phyloP scores from a whole-genome alignment of 2,797 vertebrate species.

The Anas georgica region DNA sequence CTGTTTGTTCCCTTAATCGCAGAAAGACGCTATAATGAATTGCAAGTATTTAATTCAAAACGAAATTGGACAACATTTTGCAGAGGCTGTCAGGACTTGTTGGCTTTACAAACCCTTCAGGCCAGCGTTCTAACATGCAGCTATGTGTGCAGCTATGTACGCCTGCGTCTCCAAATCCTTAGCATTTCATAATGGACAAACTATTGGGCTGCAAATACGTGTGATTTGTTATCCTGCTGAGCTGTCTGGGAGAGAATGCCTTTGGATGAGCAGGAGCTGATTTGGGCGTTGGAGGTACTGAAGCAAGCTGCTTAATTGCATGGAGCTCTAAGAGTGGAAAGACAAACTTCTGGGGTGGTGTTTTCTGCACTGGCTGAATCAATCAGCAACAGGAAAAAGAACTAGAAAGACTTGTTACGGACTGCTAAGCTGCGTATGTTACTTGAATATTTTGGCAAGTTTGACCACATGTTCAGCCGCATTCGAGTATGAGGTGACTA shows the following conservation, averaged over 20 bases:
- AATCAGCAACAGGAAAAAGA: slow-evolving; percentile 53
- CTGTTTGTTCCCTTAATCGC: neutral
- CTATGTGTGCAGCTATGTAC: neutral
- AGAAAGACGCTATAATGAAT: slow-evolving; percentile 31
- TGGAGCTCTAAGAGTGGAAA: slow-evolving; percentile 32
- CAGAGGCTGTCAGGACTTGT: slow-evolving; percentile 65
- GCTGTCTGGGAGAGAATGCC: slow-evolving; percentile 25
- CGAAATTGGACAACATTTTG: slow-evolving; percentile 39
- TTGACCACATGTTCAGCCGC: slow-evolving; percentile 42
- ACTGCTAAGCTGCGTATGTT: slow-evolving; percentile 28
- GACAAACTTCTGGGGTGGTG: slow-evolving; percentile 44
- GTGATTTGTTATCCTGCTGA: slow-evolving; percentile 36
- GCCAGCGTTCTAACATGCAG: slow-evolving; percentile 44
- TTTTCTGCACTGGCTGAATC: slow-evolving; percentile 49
- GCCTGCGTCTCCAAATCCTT: slow-evolving; percentile 33
- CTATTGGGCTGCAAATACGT: slow-evolving; percentile 27
- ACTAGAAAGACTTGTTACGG: slow-evolving; percentile 48
- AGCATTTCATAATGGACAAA: slow-evolving; percentile 49
- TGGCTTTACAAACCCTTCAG: slow-evolving; percentile 53
- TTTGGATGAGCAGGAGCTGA: slow-evolving; percentile 39
- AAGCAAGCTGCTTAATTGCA: slow-evolving; percentile 47
- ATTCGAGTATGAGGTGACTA: slow-evolving; percentile 57
- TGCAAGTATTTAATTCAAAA: slow-evolving; percentile 32
- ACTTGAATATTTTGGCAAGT: slow-evolving; percentile 53
- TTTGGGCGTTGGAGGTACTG: slow-evolving; percentile 47